Percentiles rank a stretch among this genome's conserved stretches.
Evolutionary conservation across 2,113 vertebrate species (phyloP).

Genomic region (Otocyon megalotis): DNA sequence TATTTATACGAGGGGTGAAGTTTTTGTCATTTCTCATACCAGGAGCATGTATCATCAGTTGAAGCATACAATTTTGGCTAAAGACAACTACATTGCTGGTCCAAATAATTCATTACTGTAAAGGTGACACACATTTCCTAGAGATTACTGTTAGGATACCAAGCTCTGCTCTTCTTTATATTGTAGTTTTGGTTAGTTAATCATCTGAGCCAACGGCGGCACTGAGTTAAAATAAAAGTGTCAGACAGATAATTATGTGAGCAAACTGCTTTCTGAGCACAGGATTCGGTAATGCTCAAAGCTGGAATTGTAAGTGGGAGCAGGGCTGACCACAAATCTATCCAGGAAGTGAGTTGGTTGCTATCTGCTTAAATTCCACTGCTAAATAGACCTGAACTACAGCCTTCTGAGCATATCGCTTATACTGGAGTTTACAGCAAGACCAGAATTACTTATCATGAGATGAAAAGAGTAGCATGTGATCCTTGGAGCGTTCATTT

Average conservation of each 20-base stretch:
- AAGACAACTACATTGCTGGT: neutral
- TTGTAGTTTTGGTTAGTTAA: constrained; percentile 10
- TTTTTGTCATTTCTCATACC: neutral
- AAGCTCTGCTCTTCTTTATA: neutral
- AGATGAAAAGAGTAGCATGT: neutral
- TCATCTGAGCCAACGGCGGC: neutral
- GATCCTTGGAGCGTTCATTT: neutral
- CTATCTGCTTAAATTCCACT: neutral
- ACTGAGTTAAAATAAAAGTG: neutral
- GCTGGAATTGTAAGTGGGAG: neutral
- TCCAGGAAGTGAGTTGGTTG: neutral
- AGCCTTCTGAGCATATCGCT: neutral
- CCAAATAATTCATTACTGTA: neutral
- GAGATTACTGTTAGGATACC: neutral
- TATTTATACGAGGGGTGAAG: neutral
- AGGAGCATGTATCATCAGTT: neutral
- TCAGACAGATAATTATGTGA: neutral
- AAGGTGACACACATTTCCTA: neutral
- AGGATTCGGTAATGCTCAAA: neutral
- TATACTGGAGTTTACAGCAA: neutral
- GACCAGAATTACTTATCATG: neutral
- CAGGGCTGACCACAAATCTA: neutral
- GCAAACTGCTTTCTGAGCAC: neutral
- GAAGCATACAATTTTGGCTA: neutral
- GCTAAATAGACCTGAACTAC: neutral